Evolutionary conservation across 2,113 vertebrate genomes (phyloP), one percentile per base, ranked within the genome.

Genomic region (Oreochromis niloticus): DNA sequence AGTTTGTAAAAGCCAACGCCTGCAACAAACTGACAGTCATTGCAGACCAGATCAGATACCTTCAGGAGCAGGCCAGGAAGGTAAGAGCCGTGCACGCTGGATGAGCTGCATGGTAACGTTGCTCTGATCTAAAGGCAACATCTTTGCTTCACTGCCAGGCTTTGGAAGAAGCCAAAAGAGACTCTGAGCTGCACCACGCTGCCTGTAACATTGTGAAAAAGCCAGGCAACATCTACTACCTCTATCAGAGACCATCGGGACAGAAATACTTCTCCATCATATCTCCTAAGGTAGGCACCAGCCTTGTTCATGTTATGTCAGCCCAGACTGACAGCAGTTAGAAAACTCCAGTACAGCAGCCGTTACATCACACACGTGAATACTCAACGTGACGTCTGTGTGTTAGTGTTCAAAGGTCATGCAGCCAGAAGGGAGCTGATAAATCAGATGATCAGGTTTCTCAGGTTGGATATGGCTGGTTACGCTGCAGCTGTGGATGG

Each of bases 191-290:
- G 80, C 98, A 99, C 93, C 98, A 97, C 0, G 97, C 97, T 30
- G 97, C 98, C 82, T 99, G 99, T 87, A 99, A 99, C 91, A 95
- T 99, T 1, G 97, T 99, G 85, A 99, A 99, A 90, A 99, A 97
- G 87, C 97, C 99, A 19, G 99, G 99, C 83, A 99, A 93, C 88
- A 87, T 97, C 94, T 99, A 99, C 85, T 98, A 98, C 94, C 94
- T 99, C 81, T 99, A 99, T 86, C 83, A 95, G 89, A 93, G 97
- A 32, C 97, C 97, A 36, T 98, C 96, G 16, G 98, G 98, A 41
- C 98, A 99, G 94, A 95, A 96, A 1, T 99, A 99, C 93, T 98
- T 99, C 95, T 99, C 99, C 27, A 98, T 99, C 91, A 95, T 99
- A 86, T 99, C 98, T 32, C 98, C 98, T 39, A 94, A 96, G 98